These are phyloP conservation scores for Frankliniella fusca DNA, from an alignment of 2,888 invertebrate species.

Conservation along the genomic window DNA sequence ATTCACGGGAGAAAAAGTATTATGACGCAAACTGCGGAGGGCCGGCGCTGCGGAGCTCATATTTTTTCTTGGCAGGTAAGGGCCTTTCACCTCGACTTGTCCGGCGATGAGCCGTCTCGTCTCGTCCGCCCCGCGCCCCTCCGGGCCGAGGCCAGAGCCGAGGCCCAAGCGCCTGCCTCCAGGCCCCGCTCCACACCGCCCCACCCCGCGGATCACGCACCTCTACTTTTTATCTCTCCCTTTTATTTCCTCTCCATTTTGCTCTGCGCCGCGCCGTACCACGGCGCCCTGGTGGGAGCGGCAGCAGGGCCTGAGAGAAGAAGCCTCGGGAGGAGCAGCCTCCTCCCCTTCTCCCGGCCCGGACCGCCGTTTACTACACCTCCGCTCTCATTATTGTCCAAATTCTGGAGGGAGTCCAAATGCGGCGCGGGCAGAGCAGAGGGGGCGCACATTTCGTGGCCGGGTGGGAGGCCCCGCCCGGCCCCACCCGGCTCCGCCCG, in stretches of 20 bases:
- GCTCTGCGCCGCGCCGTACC: neutral
- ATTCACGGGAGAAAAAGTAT: too few relatives aligned
- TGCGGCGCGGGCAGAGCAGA: constrained; percentile 4
- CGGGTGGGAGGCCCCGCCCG: neutral
- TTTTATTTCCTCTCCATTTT: neutral
- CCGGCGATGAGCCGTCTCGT: too few relatives aligned
- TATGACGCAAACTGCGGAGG: too few relatives aligned
- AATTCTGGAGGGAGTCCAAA: neutral
- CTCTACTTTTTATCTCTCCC: neutral
- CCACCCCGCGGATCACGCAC: neutral
- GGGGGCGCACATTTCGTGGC: neutral
- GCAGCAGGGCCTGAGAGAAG: neutral
- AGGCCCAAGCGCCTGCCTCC: neutral
- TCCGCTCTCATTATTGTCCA: neutral
- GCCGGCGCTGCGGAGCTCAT: too few relatives aligned
- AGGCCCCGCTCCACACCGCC: neutral
- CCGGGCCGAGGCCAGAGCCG: too few relatives aligned
- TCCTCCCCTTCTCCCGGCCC: neutral
- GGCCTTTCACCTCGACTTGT: too few relatives aligned
- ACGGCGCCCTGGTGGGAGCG: neutral
- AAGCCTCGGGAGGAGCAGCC: neutral
- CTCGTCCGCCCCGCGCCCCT: too few relatives aligned
- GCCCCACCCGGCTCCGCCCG: neutral
- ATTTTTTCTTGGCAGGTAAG: too few relatives aligned
- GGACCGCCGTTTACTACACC: neutral